Evolutionary conservation across 2,113 vertebrate species (phyloP).

Genomic region (Gasterosteus aculeatus): DNA sequence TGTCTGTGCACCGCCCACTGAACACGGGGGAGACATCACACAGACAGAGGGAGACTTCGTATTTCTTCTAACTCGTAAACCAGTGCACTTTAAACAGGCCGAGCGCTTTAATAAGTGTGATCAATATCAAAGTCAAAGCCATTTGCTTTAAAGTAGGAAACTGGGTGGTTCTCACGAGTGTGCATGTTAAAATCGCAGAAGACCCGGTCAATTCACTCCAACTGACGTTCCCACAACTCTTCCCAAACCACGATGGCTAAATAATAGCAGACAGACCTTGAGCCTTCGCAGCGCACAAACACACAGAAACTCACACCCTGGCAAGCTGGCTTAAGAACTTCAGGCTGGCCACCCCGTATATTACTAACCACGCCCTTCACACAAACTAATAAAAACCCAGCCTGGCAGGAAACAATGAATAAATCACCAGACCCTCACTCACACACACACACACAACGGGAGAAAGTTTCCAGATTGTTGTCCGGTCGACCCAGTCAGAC

Average conservation of each 20-base stretch:
- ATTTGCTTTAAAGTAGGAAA: conserved; percentile 46
- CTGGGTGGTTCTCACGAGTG: conserved; percentile 12
- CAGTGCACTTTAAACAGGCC: conserved; percentile 38
- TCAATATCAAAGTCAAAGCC: conserved; percentile 18
- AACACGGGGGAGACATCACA: conserved; percentile 54
- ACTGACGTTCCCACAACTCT: conserved; percentile 55
- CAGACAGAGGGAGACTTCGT: neutral
- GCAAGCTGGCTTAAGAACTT: conserved; percentile 14
- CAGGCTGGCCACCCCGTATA: conserved; percentile 31
- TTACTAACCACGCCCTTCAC: conserved; percentile 29
- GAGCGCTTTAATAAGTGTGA: conserved; percentile 24
- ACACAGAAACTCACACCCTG: conserved; percentile 37
- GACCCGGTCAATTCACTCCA: conserved; percentile 51
- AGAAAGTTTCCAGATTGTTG: conserved; percentile 42
- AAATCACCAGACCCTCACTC: conserved; percentile 38
- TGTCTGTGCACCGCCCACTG: conserved; percentile 75
- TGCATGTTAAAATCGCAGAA: conserved; percentile 24
- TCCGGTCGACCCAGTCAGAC: conserved; percentile 40
- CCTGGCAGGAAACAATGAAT: conserved; percentile 47
- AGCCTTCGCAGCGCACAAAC: conserved; percentile 43
- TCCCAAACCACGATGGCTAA: conserved; percentile 66
- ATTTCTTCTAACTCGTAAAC: conserved; percentile 39
- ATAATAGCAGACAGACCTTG: conserved; percentile 65
- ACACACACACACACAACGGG: conserved; percentile 18
- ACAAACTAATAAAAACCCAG: conserved; percentile 52